phyloP scores from a whole-genome alignment of 2,797 vertebrate genomes.

The Clarias platycephalus region DNA sequence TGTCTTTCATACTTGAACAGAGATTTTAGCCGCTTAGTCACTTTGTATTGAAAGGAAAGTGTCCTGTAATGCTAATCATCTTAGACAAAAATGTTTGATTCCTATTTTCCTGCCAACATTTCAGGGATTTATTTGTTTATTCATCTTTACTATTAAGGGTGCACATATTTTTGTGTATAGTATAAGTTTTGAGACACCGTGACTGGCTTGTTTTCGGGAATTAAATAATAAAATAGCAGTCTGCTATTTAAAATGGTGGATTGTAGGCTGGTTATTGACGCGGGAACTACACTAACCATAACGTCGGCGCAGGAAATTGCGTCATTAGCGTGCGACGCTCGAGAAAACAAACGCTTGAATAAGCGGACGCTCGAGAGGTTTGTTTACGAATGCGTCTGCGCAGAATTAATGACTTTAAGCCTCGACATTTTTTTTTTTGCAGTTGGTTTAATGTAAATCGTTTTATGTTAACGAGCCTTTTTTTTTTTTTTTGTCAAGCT shows the following conservation, averaged over 20 bases:
- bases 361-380: slow-evolving; percentile 15
- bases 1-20: neutral
- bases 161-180: neutral
- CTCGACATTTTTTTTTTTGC: neutral
- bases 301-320: neutral
- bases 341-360: too few relatives aligned
- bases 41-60: neutral
- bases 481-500: neutral
- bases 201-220: neutral
- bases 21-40: neutral
- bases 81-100: neutral
- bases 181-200: neutral
- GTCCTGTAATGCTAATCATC: neutral
- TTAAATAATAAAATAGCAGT: too few relatives aligned
- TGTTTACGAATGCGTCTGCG: neutral
- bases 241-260: neutral
- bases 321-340: slow-evolving; percentile 34
- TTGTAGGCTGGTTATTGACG: neutral
- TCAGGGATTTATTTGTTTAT: neutral
- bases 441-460: neutral
- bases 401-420: neutral
- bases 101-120: neutral
- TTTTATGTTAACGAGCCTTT: too few relatives aligned
- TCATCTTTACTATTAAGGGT: too few relatives aligned
- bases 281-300: neutral